Evolutionary conservation across 2,797 vertebrate species (phyloP).

Genomic region (Manis javanica): DNA sequence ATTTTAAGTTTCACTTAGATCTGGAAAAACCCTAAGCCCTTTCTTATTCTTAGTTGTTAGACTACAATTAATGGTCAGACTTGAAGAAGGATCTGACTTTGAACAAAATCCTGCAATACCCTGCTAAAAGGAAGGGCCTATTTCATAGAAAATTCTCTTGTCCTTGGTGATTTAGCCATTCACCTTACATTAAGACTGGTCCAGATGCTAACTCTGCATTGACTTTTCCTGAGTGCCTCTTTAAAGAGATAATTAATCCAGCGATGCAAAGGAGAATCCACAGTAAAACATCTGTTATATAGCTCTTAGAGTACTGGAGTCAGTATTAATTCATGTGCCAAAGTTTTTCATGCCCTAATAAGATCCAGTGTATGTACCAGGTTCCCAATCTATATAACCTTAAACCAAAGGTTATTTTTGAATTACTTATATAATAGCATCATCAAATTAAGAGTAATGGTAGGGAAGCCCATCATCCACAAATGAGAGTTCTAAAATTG

Average conservation of each 20-base stretch:
- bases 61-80: not conserved
- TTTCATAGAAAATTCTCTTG: slow-evolving; percentile 12
- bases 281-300: slow-evolving; percentile 26
- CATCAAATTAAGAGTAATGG: slow-evolving; percentile 10
- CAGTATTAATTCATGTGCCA: slow-evolving; percentile 2
- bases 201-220: slow-evolving; percentile 10
- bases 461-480: not conserved
- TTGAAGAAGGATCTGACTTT: not conserved
- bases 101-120: not conserved
- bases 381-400: slow-evolving; percentile 12
- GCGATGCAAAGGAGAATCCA: not conserved
- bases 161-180: not conserved
- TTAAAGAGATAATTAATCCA: slow-evolving; percentile 16
- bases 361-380: not conserved
- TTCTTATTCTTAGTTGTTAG: not conserved
- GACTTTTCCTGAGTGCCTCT: slow-evolving; percentile 35
- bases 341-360: not conserved
- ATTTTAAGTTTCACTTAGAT: not conserved
- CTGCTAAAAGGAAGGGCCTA: not conserved
- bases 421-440: slow-evolving; percentile 16
- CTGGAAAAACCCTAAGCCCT: not conserved
- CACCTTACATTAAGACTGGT: not conserved
- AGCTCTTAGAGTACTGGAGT: slow-evolving; percentile 17
- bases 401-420: slow-evolving; percentile 54
- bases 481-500: slow-evolving; percentile 46